phyloP scores from a whole-genome alignment of 2,888 invertebrate genomes.

The Sicus ferrugineus region DNA sequence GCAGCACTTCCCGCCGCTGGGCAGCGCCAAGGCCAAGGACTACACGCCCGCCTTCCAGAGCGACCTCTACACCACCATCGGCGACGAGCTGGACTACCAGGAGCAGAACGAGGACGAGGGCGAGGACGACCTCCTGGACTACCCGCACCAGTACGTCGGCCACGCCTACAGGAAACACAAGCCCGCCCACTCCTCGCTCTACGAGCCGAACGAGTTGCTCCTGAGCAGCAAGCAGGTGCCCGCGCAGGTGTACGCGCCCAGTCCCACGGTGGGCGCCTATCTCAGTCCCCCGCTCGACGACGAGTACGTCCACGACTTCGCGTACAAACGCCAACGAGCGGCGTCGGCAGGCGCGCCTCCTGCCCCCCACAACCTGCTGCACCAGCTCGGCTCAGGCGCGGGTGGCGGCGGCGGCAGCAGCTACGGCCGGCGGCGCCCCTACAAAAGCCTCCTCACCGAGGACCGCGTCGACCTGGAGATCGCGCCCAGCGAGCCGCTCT shows the following conservation, averaged over 20 bases:
- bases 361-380: slow-evolving; percentile 31
- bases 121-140: slow-evolving; percentile 53
- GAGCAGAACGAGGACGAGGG: slow-evolving; percentile 54
- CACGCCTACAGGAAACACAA: slow-evolving; percentile 41
- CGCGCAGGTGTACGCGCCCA: slow-evolving; percentile 48
- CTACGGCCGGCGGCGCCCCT: slow-evolving; percentile 42
- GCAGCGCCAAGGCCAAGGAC: slow-evolving; percentile 33
- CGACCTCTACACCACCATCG: slow-evolving; percentile 52
- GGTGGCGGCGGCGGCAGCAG: slow-evolving; percentile 40
- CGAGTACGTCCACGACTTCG: slow-evolving; percentile 46
- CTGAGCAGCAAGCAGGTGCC: slow-evolving; percentile 52
- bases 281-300: slow-evolving; percentile 58
- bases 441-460: slow-evolving; percentile 50
- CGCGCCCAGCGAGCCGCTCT: slow-evolving; percentile 55
- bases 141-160: slow-evolving; percentile 27
- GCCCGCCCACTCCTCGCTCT: slow-evolving; percentile 33
- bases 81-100: slow-evolving; percentile 57
- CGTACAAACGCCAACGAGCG: slow-evolving; percentile 38
- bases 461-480: slow-evolving; percentile 56
- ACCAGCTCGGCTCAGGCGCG: too few relatives aligned
- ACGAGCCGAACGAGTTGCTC: slow-evolving; percentile 53
- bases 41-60: slow-evolving; percentile 34
- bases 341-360: not conserved
- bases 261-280: slow-evolving; percentile 58
- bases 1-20: slow-evolving; percentile 71